These are phyloP conservation scores for Drosophila fulvimacula DNA, from an alignment of 2,888 invertebrate species.

Conservation along the genomic window DNA sequence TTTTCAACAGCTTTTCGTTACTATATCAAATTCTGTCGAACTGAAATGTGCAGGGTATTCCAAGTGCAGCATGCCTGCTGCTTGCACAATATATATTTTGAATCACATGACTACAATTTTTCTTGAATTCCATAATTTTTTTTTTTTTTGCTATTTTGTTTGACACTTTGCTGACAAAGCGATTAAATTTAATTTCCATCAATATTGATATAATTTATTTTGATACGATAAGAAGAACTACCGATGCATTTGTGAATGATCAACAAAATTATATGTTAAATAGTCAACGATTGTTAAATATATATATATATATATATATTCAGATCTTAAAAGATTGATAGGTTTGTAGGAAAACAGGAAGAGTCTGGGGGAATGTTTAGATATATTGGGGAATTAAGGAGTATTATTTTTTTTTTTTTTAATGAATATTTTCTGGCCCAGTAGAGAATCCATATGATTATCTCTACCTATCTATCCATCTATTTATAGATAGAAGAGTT, in stretches of 20 bases:
- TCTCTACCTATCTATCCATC: too few relatives aligned
- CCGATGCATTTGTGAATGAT: conserved; percentile 5
- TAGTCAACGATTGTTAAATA: too few relatives aligned
- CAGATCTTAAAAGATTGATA: too few relatives aligned
- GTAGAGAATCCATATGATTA: too few relatives aligned
- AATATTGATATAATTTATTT: conserved; percentile 68
- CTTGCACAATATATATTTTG: conserved; percentile 37
- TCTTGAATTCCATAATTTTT: conserved; percentile 13
- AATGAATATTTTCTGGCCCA: too few relatives aligned
- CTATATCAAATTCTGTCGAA: neutral
- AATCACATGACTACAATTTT: conserved; percentile 61
- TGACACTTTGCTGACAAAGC: conserved; percentile 66
- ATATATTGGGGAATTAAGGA: too few relatives aligned
- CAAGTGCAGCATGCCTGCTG: conserved; percentile 14
- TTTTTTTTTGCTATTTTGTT: conserved; percentile 29
- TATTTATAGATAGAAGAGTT: too few relatives aligned
- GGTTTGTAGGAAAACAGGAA: too few relatives aligned
- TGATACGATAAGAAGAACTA: conserved; percentile 53
- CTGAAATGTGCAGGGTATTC: neutral
- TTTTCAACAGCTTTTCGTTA: neutral
- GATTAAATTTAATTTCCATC: conserved; percentile 63
- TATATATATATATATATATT: too few relatives aligned
- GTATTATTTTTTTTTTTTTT: too few relatives aligned
- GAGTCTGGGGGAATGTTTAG: too few relatives aligned
- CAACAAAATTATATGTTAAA: conserved; percentile 8